Percentiles rank a stretch among this genome's conserved stretches.
Evolutionary conservation across 1,140 invertebrate species (phyloP).

Genomic region (Ceratina japonica): DNA sequence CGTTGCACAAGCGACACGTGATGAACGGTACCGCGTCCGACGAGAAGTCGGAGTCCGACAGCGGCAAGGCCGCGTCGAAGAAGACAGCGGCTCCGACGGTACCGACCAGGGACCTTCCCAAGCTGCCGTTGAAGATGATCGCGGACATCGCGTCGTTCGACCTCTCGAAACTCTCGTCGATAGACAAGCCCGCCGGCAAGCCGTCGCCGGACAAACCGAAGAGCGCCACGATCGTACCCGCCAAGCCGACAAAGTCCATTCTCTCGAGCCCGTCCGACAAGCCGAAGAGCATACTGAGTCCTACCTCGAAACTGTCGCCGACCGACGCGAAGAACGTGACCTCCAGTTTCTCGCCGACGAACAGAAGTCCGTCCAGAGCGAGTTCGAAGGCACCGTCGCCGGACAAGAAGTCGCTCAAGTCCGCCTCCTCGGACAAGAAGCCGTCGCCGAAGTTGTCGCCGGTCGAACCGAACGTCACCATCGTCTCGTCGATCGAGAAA

Average conservation of each 20-base stretch:
- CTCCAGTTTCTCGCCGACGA: slow-evolving; percentile 65
- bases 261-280: slow-evolving; percentile 69
- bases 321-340: slow-evolving; percentile 58
- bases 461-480: slow-evolving; percentile 70
- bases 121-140: slow-evolving; percentile 75
- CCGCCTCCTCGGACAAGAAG: slow-evolving; percentile 72
- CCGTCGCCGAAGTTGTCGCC: slow-evolving; percentile 65
- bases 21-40: slow-evolving; percentile 89
- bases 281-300: slow-evolving; percentile 66
- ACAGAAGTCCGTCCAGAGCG: slow-evolving; percentile 67
- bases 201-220: slow-evolving; percentile 69
- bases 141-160: slow-evolving; percentile 79
- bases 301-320: slow-evolving; percentile 73
- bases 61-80: slow-evolving; percentile 64
- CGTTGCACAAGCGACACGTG: slow-evolving; percentile 88
- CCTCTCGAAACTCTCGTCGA: slow-evolving; percentile 71
- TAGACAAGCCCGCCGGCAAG: slow-evolving; percentile 61
- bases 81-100: slow-evolving; percentile 47
- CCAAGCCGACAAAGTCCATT: slow-evolving; percentile 72
- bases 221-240: slow-evolving; percentile 67
- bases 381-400: slow-evolving; percentile 52
- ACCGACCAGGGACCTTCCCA: slow-evolving; percentile 72
- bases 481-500: slow-evolving; percentile 69
- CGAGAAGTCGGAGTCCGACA: slow-evolving; percentile 76
- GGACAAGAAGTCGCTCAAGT: slow-evolving; percentile 61